Evolutionary conservation across 2,797 vertebrate species (phyloP), one percentile per base, ranked within the genome.

Genomic region (Lithobates pipiens): DNA sequence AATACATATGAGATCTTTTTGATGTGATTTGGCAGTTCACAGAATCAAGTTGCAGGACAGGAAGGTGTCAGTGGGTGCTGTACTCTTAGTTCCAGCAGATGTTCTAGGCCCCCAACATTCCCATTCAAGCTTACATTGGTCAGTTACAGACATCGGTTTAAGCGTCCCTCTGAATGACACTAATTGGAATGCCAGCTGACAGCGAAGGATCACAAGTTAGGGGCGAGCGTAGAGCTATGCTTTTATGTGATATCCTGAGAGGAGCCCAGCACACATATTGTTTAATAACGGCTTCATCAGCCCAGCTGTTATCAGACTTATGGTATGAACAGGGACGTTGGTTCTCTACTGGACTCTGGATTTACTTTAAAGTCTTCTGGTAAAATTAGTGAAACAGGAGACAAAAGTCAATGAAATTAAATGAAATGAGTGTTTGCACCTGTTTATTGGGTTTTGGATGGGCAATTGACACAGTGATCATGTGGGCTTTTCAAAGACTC

Each of bases 141-240:
- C 79, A 77, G 79, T 50, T 46, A 46, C 57, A 50, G 79, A 42
- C 80, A 68, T 78, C 36, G 73, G 75, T 73, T 65, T 71, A 73
- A 77, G 65, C 39, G 42, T 21, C 80, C 39, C 5, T 78, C 39
- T 86, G 80, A 83, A 21, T 82, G 85, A 86, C 85, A 78, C 69
- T 86, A 86, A 86, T 86, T 86, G 85, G 84, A 6, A 29, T 27
- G 15, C 54, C 29, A 21, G 15, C 54, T 73, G 85, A 86, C 85
- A 74, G 74, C 13, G 68, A 46, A 65, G 46, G 27, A 77, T 71
- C 73, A 39, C 54, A 4, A 73, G 74, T 27, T 74, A 5, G 21
- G 67, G 61, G 42, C 21, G 61, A 67, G 63, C 18, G 65, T 25
- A 34, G 27, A 84, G 10, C 76, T 29, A 70, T 63, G 50, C 50